Conservation (phyloP, 2,888 invertebrate genomes). For the Drosophila prostipennis region DNA sequence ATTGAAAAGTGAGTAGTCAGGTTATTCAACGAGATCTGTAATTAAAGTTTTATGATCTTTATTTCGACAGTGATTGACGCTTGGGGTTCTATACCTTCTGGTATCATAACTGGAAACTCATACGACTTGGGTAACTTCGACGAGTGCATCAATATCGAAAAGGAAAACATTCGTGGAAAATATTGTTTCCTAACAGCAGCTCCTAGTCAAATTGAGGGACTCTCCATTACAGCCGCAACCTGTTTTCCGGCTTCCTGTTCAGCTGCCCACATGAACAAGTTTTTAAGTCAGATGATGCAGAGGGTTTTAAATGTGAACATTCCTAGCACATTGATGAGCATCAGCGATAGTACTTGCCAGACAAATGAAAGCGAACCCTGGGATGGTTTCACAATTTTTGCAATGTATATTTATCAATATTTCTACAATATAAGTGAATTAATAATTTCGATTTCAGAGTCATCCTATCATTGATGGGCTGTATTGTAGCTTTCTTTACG, state of each 20-base stretch:
- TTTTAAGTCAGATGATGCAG: constrained; percentile 34
- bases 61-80: constrained; percentile 82
- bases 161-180: constrained; percentile 50
- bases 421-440: background rate
- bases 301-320: constrained; percentile 5
- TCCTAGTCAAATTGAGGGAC: background rate
- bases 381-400: constrained; percentile 61
- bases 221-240: constrained; percentile 28
- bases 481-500: constrained; percentile 37
- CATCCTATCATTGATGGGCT: constrained; percentile 29
- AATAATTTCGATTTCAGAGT: constrained; percentile 12
- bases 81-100: constrained; percentile 82
- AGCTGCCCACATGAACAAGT: constrained; percentile 40
- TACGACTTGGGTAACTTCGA: constrained; percentile 82
- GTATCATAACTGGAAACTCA: constrained; percentile 78
- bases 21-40: too few species aligned
- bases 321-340: background rate
- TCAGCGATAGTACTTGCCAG: constrained; percentile 44
- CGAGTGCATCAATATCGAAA: constrained; percentile 79
- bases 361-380: constrained; percentile 21
- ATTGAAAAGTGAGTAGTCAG: constrained; percentile 26
- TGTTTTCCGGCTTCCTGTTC: constrained; percentile 69
- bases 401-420: constrained; percentile 55
- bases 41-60: too few species aligned
- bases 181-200: constrained; percentile 30